Percentiles rank a stretch among this genome's conserved stretches.
Conservation (phyloP, 1,140 invertebrate species). For the Atta colombica region DNA sequence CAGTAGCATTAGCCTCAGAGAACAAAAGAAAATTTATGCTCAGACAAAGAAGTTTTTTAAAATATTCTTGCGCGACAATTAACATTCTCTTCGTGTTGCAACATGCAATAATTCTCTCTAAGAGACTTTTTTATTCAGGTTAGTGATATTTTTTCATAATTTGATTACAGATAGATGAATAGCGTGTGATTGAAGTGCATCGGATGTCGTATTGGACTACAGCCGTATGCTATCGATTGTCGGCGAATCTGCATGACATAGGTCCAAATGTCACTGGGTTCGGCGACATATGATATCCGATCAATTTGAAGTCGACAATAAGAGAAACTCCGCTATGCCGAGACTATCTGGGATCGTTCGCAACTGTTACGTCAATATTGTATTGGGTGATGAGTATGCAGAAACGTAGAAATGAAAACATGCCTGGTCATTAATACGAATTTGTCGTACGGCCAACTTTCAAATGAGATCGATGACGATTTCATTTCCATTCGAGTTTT, state of each 20-base stretch:
- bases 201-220: neutral
- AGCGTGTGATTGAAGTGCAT: neutral
- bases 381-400: slow-evolving; percentile 71
- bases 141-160: neutral
- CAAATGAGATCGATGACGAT: slow-evolving; percentile 76
- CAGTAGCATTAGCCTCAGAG: neutral
- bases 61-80: neutral
- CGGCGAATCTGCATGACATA: slow-evolving; percentile 65
- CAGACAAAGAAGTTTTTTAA: neutral
- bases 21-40: neutral
- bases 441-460: slow-evolving; percentile 72
- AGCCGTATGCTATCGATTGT: slow-evolving; percentile 15
- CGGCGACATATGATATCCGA: slow-evolving; percentile 69
- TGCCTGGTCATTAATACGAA: slow-evolving; percentile 81
- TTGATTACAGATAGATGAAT: slow-evolving; percentile 42
- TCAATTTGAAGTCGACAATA: slow-evolving; percentile 73
- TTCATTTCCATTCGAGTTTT: slow-evolving; percentile 70
- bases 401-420: slow-evolving; percentile 70
- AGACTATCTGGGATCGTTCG: slow-evolving; percentile 48
- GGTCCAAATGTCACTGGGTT: slow-evolving; percentile 13
- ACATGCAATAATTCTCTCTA: neutral
- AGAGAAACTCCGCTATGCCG: slow-evolving; percentile 71
- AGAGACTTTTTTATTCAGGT: neutral
- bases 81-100: neutral
- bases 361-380: slow-evolving; percentile 78